Evolutionary conservation across 2,888 invertebrate species (phyloP), one percentile per base, ranked within the genome.

Genomic region (Drosophila nr. medialis): DNA sequence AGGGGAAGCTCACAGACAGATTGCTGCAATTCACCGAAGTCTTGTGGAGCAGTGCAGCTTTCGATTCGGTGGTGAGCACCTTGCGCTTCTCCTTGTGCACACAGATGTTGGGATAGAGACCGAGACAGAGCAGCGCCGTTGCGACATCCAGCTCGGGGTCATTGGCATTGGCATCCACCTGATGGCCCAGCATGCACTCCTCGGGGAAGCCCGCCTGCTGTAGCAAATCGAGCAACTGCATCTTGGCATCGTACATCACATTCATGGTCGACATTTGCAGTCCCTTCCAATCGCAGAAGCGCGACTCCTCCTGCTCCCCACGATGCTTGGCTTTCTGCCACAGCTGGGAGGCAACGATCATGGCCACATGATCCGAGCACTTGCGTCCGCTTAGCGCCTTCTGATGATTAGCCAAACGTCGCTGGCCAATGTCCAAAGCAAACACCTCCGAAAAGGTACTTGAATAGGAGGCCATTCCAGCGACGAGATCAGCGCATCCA

Each of bases 371-470:
- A 93, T 99, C 99, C 6, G 98, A 98, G 89, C 95, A 96, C 54
- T 98, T 94, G 62, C 95, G 96, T 0, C 99, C 99, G 4, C 97
- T 96, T 75, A 99, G 94, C 34, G 96, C 96, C 68, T 97, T 95
- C 92, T 99, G 99, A 81, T 97, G 96, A 83, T 95, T 95, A 11
- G 96, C 96, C 70, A 99, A 94, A 21, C 98, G 94, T 8, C 96
- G 94, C 59, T 96, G 94, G 0, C 95, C 95, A 21, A 96, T 95
- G 77, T 97, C 97, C 84, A 97, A 94, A 4, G 96, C 95, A 92
- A 99, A 99, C 6, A 99, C 97, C 93, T 99, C 98, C 0, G 98
- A 98, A 93, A 98, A 98, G 0, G 98, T 98, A 45, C 98, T 97
- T 8, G 97, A 97, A 92, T 98, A 98, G 18, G 99, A 98, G 0